Evolutionary conservation across 2,797 vertebrate species (phyloP).

Genomic region (Microchirus variegatus): DNA sequence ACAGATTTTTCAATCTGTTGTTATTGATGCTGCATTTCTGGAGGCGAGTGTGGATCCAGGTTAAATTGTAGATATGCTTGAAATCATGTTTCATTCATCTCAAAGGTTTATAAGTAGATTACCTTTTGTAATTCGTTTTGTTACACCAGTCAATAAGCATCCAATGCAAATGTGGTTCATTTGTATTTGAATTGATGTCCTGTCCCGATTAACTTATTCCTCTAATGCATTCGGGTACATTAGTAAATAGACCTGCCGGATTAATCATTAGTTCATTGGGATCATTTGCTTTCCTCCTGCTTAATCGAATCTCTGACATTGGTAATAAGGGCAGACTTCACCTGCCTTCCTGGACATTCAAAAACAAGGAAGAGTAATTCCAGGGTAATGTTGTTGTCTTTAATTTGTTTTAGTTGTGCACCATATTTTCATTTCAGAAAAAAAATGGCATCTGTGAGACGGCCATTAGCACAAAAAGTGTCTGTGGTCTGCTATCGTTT

Average conservation of each 20-base stretch:
- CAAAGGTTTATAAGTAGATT: constrained; percentile 93
- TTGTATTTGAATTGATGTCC: constrained; percentile 99
- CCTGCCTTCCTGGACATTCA: constrained; percentile 79
- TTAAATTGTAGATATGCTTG: constrained; percentile 77
- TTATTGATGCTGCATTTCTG: constrained; percentile 77
- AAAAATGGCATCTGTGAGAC: constrained; percentile 8
- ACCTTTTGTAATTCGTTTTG: constrained; percentile 94
- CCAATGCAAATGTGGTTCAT: constrained; percentile 97
- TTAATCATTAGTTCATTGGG: constrained; percentile 97
- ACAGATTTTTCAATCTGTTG: constrained; percentile 59
- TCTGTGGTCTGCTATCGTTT: constrained; percentile 22
- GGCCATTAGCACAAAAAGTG: background rate
- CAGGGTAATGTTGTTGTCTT: constrained; percentile 45
- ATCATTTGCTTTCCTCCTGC: constrained; percentile 91
- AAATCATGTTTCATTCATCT: constrained; percentile 85
- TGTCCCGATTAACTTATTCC: constrained; percentile 99
- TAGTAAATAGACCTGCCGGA: constrained; percentile 95
- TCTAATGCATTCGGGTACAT: constrained; percentile 98
- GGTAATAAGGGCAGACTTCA: constrained; percentile 92
- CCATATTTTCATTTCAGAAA: constrained; percentile 30
- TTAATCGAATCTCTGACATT: constrained; percentile 91
- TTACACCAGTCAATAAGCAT: constrained; percentile 96
- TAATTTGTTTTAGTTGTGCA: constrained; percentile 53
- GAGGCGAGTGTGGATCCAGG: constrained; percentile 64
- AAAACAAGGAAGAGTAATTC: constrained; percentile 82